A percentile compares a stretch with the other conserved stretches of the same genome.
These are phyloP conservation scores for Acanthoscelides obtectus DNA, from an alignment of 2,888 invertebrate species.

Conservation along the genomic window DNA sequence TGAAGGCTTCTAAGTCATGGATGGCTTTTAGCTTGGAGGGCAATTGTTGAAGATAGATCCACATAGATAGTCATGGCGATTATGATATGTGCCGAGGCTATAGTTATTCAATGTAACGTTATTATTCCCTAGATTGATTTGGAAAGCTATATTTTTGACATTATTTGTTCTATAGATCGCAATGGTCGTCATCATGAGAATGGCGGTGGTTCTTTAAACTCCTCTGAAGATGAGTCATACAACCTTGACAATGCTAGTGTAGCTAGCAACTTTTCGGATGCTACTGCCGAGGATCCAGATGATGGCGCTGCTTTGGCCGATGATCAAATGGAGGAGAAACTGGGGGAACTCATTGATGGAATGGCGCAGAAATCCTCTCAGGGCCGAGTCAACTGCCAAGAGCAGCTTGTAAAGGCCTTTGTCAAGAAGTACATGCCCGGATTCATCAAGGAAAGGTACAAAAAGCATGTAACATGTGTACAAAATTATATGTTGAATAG, in stretches of 20 bases:
- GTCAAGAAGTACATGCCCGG: conserved; percentile 74
- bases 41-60: no score
- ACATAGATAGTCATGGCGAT: no score
- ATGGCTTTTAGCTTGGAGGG: no score
- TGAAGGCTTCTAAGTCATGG: no score
- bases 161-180: conserved; percentile 5
- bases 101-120: no score
- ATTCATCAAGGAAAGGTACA: conserved; percentile 67
- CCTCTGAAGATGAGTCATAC: conserved; percentile 61
- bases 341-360: conserved; percentile 82
- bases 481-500: conserved; percentile 1
- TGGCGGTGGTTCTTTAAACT: conserved; percentile 33
- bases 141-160: no score
- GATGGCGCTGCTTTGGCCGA: conserved; percentile 53
- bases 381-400: conserved; percentile 69
- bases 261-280: conserved; percentile 74
- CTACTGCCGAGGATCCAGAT: conserved; percentile 54
- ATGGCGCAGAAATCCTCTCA: conserved; percentile 85
- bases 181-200: conserved; percentile 28
- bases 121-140: no score
- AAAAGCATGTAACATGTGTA: no score
- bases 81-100: no score
- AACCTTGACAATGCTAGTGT: conserved; percentile 70
- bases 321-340: conserved; percentile 80
- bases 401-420: conserved; percentile 67